A percentile compares a stretch with the other conserved stretches of the same genome.
These are phyloP conservation scores for Zoanthus gigantus DNA, from an alignment of 92 coral and sea anemone species.

Conservation along the genomic window DNA sequence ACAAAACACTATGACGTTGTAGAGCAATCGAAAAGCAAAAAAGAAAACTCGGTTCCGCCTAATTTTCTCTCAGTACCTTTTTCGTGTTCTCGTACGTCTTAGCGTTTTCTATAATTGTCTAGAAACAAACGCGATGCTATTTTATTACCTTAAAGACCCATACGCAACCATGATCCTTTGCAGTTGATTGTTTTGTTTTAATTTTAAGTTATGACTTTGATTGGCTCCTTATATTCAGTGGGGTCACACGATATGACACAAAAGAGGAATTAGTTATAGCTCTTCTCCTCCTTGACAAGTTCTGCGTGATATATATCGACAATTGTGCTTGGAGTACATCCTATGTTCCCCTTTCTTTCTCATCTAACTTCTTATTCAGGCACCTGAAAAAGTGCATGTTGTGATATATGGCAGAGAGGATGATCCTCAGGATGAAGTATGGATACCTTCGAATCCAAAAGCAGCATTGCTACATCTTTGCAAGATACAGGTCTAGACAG, in stretches of 20 bases:
- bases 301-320: conserved; percentile 43
- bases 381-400: conserved; percentile 58
- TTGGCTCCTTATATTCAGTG: too few relatives aligned
- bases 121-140: too few relatives aligned
- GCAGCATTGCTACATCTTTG: background rate
- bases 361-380: conserved; percentile 4
- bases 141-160: too few relatives aligned
- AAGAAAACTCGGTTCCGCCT: too few relatives aligned
- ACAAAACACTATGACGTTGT: too few relatives aligned
- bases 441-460: conserved; percentile 35
- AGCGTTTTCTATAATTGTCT: too few relatives aligned
- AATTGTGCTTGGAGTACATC: conserved; percentile 43
- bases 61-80: too few relatives aligned
- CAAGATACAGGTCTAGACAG: background rate
- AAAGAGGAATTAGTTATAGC: conserved; percentile 51
- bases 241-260: background rate
- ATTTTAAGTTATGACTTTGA: too few relatives aligned
- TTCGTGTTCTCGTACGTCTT: too few relatives aligned
- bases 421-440: conserved; percentile 48
- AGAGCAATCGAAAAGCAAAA: too few relatives aligned
- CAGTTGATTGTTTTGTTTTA: too few relatives aligned
- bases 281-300: conserved; percentile 47
- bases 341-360: conserved; percentile 31
- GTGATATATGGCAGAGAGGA: conserved; percentile 56
- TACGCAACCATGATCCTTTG: too few relatives aligned